A percentile compares a stretch with the other conserved stretches of the same genome.
Evolutionary conservation across 1,140 invertebrate genomes (phyloP).

Genomic region (Orussus abietinus): DNA sequence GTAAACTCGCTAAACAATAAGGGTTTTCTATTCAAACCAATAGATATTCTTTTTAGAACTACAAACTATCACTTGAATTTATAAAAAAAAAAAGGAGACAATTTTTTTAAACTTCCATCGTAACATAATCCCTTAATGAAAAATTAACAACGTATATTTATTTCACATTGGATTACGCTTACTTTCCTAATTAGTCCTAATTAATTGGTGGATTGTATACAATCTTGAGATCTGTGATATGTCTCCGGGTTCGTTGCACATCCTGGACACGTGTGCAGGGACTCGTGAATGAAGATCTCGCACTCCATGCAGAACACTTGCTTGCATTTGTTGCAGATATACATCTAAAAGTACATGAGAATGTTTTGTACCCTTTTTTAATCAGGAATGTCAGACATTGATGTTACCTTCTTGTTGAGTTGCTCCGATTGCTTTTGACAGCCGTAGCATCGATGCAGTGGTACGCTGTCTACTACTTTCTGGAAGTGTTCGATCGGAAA

Average conservation of each 20-base stretch:
- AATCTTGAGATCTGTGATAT: slow-evolving; percentile 43
- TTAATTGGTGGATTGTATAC: no score
- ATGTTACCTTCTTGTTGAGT: slow-evolving; percentile 67
- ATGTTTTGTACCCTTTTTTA: slow-evolving; percentile 5
- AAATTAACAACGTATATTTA: no score
- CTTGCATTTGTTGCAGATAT: slow-evolving; percentile 74
- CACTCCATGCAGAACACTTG: slow-evolving; percentile 89
- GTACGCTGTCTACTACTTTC: slow-evolving; percentile 59
- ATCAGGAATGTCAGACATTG: slow-evolving; percentile 3
- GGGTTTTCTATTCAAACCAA: no score
- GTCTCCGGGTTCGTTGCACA: slow-evolving; percentile 67
- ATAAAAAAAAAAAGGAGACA: no score
- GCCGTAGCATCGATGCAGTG: slow-evolving; percentile 62
- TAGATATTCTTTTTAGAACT: no score
- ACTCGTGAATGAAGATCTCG: slow-evolving; percentile 91
- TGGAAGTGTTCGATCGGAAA: slow-evolving; percentile 86
- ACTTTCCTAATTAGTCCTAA: no score
- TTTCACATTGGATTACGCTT: no score
- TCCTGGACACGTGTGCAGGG: slow-evolving; percentile 90
- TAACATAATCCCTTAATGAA: no score
- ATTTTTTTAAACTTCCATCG: no score
- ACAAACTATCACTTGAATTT: no score
- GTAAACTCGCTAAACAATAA: no score
- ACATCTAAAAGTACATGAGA: slow-evolving; percentile 58
- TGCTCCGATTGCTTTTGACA: slow-evolving; percentile 67